Percentiles rank a stretch among this genome's conserved stretches.
phyloP scores from a whole-genome alignment of 2,113 vertebrate species.

The Xiphophorus maculatus region DNA sequence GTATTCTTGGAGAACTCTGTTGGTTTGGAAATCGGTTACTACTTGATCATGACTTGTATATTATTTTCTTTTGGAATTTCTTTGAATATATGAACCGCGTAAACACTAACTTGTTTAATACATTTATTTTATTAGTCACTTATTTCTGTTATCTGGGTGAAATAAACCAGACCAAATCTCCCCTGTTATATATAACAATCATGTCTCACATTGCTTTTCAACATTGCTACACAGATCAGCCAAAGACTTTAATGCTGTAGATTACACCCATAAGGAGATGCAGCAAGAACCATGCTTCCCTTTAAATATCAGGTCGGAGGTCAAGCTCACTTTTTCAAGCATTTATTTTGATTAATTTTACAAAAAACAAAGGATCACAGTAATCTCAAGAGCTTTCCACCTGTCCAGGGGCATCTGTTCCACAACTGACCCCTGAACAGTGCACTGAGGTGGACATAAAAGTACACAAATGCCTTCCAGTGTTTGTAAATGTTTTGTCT shows the following conservation, averaged over 20 bases:
- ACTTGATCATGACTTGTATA: no score
- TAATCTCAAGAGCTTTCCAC: neutral
- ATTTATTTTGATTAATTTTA: constrained; percentile 34
- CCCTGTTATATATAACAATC: neutral
- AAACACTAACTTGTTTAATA: neutral
- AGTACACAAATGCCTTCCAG: neutral
- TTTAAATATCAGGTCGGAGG: neutral
- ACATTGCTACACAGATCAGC: neutral
- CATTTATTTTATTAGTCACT: neutral
- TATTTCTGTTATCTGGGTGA: neutral
- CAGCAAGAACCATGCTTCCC: neutral
- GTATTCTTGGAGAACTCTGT: no score
- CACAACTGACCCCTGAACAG: constrained; percentile 34
- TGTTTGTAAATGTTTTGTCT: constrained; percentile 15
- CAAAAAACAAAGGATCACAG: constrained; percentile 18
- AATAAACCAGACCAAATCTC: neutral
- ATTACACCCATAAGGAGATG: constrained; percentile 5
- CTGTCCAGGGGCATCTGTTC: constrained; percentile 11
- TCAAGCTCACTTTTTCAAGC: constrained; percentile 19
- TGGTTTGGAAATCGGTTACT: no score
- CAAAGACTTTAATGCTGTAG: constrained; percentile 16
- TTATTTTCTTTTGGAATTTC: no score
- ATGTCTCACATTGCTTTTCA: neutral
- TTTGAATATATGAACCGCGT: neutral
- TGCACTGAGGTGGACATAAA: neutral